Conservation (phyloP, 64 coral and sea anemone species). For the Pachyseris speciosa region DNA sequence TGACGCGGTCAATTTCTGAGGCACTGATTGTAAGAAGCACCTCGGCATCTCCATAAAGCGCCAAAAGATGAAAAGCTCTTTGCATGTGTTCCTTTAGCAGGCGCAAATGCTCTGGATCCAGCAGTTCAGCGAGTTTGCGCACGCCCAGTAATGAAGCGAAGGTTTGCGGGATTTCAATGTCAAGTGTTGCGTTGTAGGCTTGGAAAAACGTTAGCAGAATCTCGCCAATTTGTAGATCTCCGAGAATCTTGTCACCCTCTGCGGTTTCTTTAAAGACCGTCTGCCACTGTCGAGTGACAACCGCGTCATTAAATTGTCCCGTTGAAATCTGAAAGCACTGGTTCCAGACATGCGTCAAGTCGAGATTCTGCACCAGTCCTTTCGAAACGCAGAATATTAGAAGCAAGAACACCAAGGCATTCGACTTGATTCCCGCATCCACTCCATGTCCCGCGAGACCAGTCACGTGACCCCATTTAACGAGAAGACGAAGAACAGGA, state of each 20-base stretch:
- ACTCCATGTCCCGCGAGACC: constrained; percentile 79
- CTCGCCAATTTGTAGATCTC: constrained; percentile 61
- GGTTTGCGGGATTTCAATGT: constrained; percentile 63
- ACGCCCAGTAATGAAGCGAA: constrained; percentile 77
- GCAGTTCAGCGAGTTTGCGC: constrained; percentile 52
- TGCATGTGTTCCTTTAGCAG: constrained; percentile 93
- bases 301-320: constrained; percentile 13
- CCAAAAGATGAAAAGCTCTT: constrained; percentile 82
- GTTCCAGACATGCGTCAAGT: constrained; percentile 22
- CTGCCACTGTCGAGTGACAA: constrained; percentile 59
- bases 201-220: constrained; percentile 77
- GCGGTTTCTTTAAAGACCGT: constrained; percentile 5
- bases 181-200: constrained; percentile 59
- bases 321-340: constrained; percentile 61
- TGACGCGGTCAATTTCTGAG: constrained; percentile 65
- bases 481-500: constrained; percentile 82
- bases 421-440: constrained; percentile 71
- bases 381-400: constrained; percentile 75
- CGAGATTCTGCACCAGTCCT: constrained; percentile 45
- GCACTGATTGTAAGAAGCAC: constrained; percentile 73
- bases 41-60: constrained; percentile 80
- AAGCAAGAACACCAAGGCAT: constrained; percentile 76
- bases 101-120: constrained; percentile 58
- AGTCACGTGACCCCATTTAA: constrained; percentile 85
- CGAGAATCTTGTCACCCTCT: neutral